A percentile compares a stretch with the other conserved stretches of the same genome.
phyloP scores from a whole-genome alignment of 2,113 vertebrate genomes.

The Hippocampus zosterae region DNA sequence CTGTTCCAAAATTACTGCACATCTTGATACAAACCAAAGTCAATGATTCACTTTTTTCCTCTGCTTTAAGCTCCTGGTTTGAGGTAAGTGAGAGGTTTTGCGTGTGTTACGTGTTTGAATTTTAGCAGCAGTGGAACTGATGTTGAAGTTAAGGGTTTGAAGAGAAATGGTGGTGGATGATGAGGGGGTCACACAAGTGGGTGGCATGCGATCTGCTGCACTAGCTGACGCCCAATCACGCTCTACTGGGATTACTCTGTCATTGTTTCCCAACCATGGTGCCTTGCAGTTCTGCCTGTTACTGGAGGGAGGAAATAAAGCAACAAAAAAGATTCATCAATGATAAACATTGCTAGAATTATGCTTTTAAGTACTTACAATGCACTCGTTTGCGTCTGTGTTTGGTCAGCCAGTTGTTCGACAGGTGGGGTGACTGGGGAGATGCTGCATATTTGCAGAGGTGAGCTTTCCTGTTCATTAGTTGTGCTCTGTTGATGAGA shows the following conservation, averaged over 20 bases:
- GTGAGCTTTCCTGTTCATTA: conserved; percentile 33
- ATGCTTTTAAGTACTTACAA: conserved; percentile 26
- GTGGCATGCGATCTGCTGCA: conserved; percentile 30
- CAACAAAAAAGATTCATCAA: neutral
- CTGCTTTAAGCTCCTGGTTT: conserved; percentile 18
- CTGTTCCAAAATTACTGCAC: neutral
- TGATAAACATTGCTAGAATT: neutral
- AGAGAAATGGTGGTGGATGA: conserved; percentile 39
- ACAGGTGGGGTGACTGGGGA: conserved; percentile 1
- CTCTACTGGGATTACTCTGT: conserved; percentile 12
- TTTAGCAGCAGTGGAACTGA: conserved; percentile 23
- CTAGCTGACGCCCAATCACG: conserved; percentile 5
- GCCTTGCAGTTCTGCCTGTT: conserved; percentile 45
- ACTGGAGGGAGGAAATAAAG: neutral
- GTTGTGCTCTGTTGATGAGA: neutral
- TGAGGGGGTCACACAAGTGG: conserved; percentile 11
- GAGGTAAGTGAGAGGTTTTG: conserved; percentile 2
- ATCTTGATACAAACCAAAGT: neutral
- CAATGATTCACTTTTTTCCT: conserved; percentile 45
- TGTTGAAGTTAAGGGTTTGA: conserved; percentile 48
- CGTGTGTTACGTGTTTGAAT: conserved; percentile 17
- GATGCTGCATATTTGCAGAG: conserved; percentile 19
- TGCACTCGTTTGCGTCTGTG: conserved; percentile 1
- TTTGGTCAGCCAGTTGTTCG: neutral
- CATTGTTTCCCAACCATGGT: conserved; percentile 15